Conservation (phyloP, 1,140 invertebrate genomes). For the Dreissena rostriformis region DNA sequence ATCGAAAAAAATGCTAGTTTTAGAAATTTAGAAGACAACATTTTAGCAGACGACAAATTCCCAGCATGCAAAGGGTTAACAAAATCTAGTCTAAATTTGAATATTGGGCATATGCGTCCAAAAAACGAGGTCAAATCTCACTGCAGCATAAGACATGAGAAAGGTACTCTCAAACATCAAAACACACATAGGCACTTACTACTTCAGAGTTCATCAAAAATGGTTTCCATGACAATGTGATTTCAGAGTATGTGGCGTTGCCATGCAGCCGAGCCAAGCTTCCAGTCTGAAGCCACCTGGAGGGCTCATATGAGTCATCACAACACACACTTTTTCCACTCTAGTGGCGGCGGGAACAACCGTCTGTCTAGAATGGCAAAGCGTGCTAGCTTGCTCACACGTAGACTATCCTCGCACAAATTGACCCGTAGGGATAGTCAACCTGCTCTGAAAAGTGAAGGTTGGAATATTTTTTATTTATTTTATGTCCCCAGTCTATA, state of each 20-base stretch:
- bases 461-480: neutral
- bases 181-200: too few species aligned
- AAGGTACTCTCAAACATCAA: too few species aligned
- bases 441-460: neutral
- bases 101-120: too few species aligned
- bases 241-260: constrained; percentile 97
- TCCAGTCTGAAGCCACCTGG: constrained; percentile 79
- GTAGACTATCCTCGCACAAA: constrained; percentile 59
- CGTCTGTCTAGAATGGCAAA: constrained; percentile 71
- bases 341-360: constrained; percentile 45
- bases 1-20: too few species aligned
- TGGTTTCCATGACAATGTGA: neutral
- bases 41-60: too few species aligned
- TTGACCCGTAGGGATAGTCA: constrained; percentile 25
- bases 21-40: too few species aligned
- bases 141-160: too few species aligned
- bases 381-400: constrained; percentile 71
- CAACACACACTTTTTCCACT: constrained; percentile 34
- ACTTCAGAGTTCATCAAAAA: neutral
- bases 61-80: too few species aligned
- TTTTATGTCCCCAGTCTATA: too few species aligned
- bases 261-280: constrained; percentile 86
- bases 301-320: constrained; percentile 75
- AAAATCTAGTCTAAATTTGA: too few species aligned
- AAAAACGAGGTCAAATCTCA: too few species aligned